Evolutionary conservation across 2,888 invertebrate species (phyloP).

Genomic region (Caenorhabditis becei): DNA sequence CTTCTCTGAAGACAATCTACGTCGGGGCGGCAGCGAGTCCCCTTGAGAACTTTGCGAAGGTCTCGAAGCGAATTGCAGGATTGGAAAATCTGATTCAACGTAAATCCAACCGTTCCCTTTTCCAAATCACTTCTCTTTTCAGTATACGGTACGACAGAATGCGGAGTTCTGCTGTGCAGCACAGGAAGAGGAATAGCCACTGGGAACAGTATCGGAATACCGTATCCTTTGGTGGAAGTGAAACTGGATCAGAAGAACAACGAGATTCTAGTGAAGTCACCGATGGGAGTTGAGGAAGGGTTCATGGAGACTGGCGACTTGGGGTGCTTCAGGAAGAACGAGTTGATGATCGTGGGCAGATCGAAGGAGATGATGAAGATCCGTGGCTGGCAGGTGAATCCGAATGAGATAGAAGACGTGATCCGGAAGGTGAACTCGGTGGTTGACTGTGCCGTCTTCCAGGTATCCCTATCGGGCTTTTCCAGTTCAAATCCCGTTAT

Average conservation of each 20-base stretch:
- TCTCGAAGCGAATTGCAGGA: conserved; percentile 22
- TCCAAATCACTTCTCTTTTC: conserved; percentile 12
- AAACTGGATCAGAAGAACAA: conserved; percentile 38
- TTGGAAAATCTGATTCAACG: conserved; percentile 56
- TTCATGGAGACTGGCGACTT: conserved; percentile 57
- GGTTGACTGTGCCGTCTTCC: conserved; percentile 66
- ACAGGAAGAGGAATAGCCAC: conserved; percentile 49
- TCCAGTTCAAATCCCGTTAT: background rate
- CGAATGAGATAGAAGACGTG: conserved; percentile 68
- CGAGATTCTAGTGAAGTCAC: conserved; percentile 65
- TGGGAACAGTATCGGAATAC: conserved; percentile 62
- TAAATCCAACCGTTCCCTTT: background rate
- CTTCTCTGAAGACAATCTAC: conserved; percentile 55
- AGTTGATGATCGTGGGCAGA: conserved; percentile 67
- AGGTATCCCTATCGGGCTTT: conserved; percentile 4
- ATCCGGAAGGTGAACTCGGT: conserved; percentile 54
- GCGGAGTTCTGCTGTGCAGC: conserved; percentile 71
- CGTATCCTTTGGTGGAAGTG: conserved; percentile 65
- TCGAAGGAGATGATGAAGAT: conserved; percentile 74
- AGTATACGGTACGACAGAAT: conserved; percentile 78
- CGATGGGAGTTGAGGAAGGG: conserved; percentile 48
- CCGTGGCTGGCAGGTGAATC: conserved; percentile 71
- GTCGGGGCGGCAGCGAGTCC: conserved; percentile 67
- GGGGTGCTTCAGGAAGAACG: conserved; percentile 37
- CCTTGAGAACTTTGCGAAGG: conserved; percentile 26